Evolutionary conservation across 2,797 vertebrate species (phyloP).

Genomic region (Pantherophis vulpinus): DNA sequence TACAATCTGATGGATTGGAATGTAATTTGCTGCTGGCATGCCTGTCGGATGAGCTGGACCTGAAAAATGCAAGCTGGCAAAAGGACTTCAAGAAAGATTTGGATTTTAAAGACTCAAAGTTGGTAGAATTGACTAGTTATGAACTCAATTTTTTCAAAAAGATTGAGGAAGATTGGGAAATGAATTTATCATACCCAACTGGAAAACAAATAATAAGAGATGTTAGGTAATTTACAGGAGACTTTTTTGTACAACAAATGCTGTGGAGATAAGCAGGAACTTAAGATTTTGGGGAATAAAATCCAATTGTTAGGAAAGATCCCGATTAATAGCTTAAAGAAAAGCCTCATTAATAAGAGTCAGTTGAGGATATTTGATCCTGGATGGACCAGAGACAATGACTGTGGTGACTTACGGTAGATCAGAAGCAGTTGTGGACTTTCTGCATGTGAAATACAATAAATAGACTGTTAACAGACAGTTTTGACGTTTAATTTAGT

Average conservation of each 20-base stretch:
- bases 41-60: neutral
- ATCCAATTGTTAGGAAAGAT: neutral
- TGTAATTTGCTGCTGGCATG: neutral
- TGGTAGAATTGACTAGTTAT: neutral
- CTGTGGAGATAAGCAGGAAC: neutral
- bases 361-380: too few relatives aligned
- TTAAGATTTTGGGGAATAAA: neutral
- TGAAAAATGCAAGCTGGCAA: neutral
- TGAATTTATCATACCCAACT: neutral
- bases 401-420: too few relatives aligned
- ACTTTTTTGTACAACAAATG: neutral
- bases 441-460: too few relatives aligned
- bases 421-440: too few relatives aligned
- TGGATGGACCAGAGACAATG: too few relatives aligned
- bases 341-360: neutral
- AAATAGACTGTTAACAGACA: too few relatives aligned
- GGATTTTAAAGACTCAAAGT: neutral
- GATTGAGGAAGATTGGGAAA: neutral
- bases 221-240: neutral
- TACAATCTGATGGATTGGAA: neutral
- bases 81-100: neutral
- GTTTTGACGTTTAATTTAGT: neutral
- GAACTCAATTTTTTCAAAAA: neutral
- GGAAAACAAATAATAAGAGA: too few relatives aligned
- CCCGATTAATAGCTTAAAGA: neutral